Conservation (phyloP, 2,797 vertebrate species). For the Loris lydekkerianus region DNA sequence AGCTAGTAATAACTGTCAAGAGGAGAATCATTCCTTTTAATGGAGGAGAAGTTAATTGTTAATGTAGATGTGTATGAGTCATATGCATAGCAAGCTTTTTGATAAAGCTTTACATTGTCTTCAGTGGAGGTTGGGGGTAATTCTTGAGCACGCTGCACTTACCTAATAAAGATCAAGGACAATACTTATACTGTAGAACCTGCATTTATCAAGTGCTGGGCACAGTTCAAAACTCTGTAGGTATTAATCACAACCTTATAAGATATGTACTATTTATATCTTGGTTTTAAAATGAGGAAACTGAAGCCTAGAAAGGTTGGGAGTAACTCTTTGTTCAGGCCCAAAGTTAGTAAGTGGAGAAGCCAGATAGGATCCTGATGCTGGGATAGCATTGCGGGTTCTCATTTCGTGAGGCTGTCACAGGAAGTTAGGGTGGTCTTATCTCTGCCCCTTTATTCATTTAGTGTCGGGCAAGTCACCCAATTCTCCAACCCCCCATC, state of each 20-base stretch:
- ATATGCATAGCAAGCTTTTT: not conserved
- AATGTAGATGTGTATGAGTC: conserved; percentile 34
- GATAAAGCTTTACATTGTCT: conserved; percentile 14
- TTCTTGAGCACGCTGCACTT: not conserved
- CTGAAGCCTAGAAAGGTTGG: not conserved
- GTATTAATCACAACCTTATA: not conserved
- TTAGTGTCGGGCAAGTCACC: not conserved
- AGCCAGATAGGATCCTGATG: too few species aligned
- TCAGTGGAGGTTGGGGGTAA: not conserved
- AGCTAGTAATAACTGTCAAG: conserved; percentile 19
- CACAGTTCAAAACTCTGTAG: not conserved
- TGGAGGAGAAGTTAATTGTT: conserved; percentile 40
- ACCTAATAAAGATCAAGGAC: not conserved
- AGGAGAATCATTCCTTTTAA: conserved; percentile 52
- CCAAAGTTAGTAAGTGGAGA: not conserved
- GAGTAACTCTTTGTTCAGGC: not conserved
- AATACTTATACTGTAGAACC: not conserved
- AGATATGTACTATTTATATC: not conserved
- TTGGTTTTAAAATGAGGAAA: conserved; percentile 37
- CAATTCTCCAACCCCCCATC: not conserved
- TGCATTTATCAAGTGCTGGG: not conserved
- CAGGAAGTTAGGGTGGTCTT: not conserved
- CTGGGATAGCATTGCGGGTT: too few species aligned
- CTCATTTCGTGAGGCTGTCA: not conserved
- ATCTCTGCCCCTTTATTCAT: not conserved